These are phyloP conservation scores for Aphidius colemani DNA, from an alignment of 2,888 invertebrate species.

Conservation along the genomic window DNA sequence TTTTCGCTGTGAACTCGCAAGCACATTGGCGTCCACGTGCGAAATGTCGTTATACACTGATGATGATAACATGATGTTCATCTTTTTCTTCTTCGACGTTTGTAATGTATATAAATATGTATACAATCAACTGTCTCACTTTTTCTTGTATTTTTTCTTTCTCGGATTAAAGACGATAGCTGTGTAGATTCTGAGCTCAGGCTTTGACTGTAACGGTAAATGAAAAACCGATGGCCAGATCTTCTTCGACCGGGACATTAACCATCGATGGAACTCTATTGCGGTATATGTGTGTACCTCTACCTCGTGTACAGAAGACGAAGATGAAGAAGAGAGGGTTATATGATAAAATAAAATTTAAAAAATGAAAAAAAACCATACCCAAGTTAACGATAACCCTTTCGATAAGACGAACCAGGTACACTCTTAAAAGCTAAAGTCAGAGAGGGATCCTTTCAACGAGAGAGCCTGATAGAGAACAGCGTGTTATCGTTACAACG, in stretches of 20 bases:
- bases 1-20: background rate
- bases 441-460: conserved; percentile 11
- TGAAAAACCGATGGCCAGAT: conserved; percentile 12
- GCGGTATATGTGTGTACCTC: conserved; percentile 12
- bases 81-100: conserved; percentile 2
- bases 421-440: conserved; percentile 21
- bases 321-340: background rate
- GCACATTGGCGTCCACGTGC: conserved; percentile 33
- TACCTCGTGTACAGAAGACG: background rate
- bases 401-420: conserved; percentile 22
- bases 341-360: background rate
- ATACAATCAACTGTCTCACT: background rate
- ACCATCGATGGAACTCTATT: conserved; percentile 25
- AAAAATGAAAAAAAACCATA: background rate
- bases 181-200: background rate
- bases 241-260: conserved; percentile 21
- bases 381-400: conserved; percentile 20
- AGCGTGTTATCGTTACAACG: conserved; percentile 12
- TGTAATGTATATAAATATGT: no score
- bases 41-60: conserved; percentile 36
- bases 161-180: background rate
- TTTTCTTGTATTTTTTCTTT: background rate
- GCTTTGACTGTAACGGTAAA: conserved; percentile 12
- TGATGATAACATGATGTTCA: conserved; percentile 14
- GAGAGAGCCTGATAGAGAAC: background rate